Evolutionary conservation across 2,797 vertebrate species (phyloP).

Genomic region (Sylvilagus floridanus): DNA sequence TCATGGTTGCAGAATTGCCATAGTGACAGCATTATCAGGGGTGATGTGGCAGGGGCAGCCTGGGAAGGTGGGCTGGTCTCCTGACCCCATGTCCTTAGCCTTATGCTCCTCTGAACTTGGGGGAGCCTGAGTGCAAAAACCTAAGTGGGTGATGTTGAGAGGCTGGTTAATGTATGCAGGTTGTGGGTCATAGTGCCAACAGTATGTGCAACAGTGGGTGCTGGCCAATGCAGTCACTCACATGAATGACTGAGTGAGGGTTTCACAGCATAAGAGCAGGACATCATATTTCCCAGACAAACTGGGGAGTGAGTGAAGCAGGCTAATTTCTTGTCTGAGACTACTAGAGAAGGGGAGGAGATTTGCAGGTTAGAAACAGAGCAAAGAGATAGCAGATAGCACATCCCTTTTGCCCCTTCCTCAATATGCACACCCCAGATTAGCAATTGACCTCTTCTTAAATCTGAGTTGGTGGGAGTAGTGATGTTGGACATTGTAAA

Average conservation of each 20-base stretch:
- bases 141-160: constrained; percentile 76
- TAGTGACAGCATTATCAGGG: constrained; percentile 76
- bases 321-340: constrained; percentile 40
- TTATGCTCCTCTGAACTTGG: constrained; percentile 82
- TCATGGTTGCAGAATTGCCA: constrained; percentile 80
- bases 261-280: too few relatives aligned
- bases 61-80: constrained; percentile 83
- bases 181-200: constrained; percentile 57
- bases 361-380: constrained; percentile 53
- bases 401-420: too few relatives aligned
- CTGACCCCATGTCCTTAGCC: constrained; percentile 80
- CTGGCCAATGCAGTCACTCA: neutral
- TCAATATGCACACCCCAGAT: too few relatives aligned
- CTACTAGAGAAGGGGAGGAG: constrained; percentile 55
- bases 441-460: too few relatives aligned
- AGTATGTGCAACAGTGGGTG: constrained; percentile 47
- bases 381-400: neutral
- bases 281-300: constrained; percentile 4
- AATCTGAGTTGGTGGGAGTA: neutral
- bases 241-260: too few relatives aligned
- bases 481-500: constrained; percentile 46
- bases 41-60: constrained; percentile 77
- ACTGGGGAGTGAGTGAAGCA: constrained; percentile 45
- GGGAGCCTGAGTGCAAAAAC: constrained; percentile 80
- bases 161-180: constrained; percentile 63